Percentiles rank a stretch among this genome's conserved stretches.
Evolutionary conservation across 2,113 vertebrate genomes (phyloP).

Genomic region (Donacobius atricapilla): DNA sequence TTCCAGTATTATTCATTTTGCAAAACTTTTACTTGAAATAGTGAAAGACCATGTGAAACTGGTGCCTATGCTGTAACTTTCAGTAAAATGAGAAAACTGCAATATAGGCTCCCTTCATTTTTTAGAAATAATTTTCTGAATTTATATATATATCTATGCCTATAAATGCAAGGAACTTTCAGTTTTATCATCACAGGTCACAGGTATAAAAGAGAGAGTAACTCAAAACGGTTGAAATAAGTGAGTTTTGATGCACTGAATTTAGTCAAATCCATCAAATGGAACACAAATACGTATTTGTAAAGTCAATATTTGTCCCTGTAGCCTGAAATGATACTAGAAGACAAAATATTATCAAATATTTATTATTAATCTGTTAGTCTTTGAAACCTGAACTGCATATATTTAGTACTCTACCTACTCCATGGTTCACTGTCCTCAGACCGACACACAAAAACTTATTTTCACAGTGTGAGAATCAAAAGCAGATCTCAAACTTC

Average conservation of each 20-base stretch:
- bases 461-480: neutral
- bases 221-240: neutral
- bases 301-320: neutral
- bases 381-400: neutral
- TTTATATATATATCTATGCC: neutral
- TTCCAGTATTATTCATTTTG: conserved; percentile 71
- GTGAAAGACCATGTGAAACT: neutral
- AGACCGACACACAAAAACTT: neutral
- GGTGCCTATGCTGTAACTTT: neutral
- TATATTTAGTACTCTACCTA: neutral
- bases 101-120: neutral
- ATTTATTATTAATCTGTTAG: neutral
- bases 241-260: neutral
- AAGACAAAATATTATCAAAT: neutral
- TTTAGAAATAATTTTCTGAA: neutral
- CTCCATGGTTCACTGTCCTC: accelerated
- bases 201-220: neutral
- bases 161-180: neutral
- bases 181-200: neutral
- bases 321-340: neutral
- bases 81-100: neutral
- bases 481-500: neutral
- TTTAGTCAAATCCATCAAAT: neutral
- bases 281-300: neutral
- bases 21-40: neutral